Percentiles rank a stretch among this genome's conserved stretches.
These are phyloP conservation scores for Willisornis vidua DNA, from an alignment of 2,113 vertebrate species.

Conservation along the genomic window DNA sequence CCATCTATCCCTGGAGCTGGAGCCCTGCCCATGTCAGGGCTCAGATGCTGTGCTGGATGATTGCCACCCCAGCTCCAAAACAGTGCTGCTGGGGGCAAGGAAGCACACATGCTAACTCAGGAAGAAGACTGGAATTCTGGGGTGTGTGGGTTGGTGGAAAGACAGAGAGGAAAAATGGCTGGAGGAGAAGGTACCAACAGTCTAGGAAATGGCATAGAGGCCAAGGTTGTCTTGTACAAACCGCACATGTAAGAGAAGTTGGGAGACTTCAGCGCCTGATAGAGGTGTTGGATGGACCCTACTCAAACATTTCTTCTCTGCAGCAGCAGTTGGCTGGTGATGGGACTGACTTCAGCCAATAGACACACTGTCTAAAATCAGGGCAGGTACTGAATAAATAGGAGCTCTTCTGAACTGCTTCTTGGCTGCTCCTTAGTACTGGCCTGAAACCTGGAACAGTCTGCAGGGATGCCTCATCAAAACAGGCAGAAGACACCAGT, in stretches of 20 bases:
- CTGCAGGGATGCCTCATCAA: not conserved
- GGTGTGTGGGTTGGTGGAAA: not conserved
- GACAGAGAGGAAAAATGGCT: not conserved
- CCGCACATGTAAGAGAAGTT: not conserved
- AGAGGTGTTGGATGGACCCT: rapidly evolving
- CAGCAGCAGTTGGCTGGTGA: not conserved
- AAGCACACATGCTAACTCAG: rapidly evolving
- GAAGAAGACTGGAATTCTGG: not conserved
- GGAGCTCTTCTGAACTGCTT: not conserved
- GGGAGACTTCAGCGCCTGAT: not conserved
- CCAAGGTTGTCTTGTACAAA: not conserved
- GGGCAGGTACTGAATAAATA: not conserved
- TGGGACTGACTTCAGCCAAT: not conserved
- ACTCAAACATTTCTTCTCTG: not conserved
- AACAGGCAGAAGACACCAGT: not conserved
- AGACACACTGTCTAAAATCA: not conserved
- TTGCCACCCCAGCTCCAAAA: not conserved
- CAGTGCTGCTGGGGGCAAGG: not conserved
- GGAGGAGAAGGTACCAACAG: not conserved
- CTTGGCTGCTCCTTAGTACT: not conserved
- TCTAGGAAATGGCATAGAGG: not conserved
- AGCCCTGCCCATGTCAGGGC: rapidly evolving
- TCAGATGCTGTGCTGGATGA: not conserved
- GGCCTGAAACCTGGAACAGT: not conserved
- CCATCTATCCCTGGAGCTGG: not conserved